Evolutionary conservation across 2,888 invertebrate species (phyloP), one percentile per base, ranked within the genome.

Genomic region (Phasia obesa): DNA sequence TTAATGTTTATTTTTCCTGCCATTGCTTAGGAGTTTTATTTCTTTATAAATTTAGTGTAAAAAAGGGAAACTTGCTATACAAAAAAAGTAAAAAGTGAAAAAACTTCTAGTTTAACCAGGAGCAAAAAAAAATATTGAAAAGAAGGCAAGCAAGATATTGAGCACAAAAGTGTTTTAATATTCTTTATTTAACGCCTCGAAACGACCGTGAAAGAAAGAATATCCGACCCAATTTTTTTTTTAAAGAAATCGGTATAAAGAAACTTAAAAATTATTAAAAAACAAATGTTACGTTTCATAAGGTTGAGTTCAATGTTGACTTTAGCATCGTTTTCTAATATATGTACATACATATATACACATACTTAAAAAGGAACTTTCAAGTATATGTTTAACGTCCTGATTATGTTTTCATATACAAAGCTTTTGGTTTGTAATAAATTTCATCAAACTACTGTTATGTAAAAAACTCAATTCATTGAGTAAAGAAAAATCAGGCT

Each of bases 161-260:
- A 47, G 9, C 17, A 47, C 17, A 74, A 65, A 84, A 78, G 74
- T 84, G 78, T 75, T 78, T 71, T 80, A 79, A 84, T 76, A 74
- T 80, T 74, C 82, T 73, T 73, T 62, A 73, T 64, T 51, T 44
- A 62, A 27, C 55, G 69, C 78, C 84, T 67, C n/a, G 11, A 62
- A 71, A 78, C 51, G 59, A 21, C 15, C 31, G 25, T 35, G 31
- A 38, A 60, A 42, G 19, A 84, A 74, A 31, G 38, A 13, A 64
- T 51, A 57, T 15, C 42, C 21, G 49, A 59, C 65, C 57, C 57
- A 51, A 78, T 35, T 49, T 57, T 64, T 17, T 2, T 9, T 55
- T 19, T 5, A 35, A 5, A n/a, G n/a, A 25, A 49, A 31, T 31
- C 19, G 4, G 15, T 42, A 31, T 19, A 47, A 64, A 57, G n/a